A percentile compares a stretch with the other conserved stretches of the same genome.
Evolutionary conservation across 2,888 invertebrate species (phyloP).

Genomic region (Augochlorella aurata): DNA sequence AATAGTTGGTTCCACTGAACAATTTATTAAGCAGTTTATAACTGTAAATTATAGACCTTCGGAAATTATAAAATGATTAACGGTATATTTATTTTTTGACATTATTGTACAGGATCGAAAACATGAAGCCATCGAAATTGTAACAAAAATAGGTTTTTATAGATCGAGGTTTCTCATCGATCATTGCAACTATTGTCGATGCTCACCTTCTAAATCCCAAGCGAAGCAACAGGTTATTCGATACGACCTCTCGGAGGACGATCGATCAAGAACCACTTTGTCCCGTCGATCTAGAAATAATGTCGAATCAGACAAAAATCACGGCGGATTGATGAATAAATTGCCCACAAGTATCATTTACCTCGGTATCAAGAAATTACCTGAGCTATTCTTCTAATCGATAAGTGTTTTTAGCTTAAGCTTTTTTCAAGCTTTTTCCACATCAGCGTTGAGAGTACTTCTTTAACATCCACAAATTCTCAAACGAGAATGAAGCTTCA

Average conservation of each 20-base stretch:
- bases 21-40: too few species aligned
- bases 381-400: neutral
- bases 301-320: neutral
- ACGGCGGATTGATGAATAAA: neutral
- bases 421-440: too few species aligned
- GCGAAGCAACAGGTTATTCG: constrained; percentile 64
- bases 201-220: constrained; percentile 23
- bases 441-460: too few species aligned
- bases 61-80: too few species aligned
- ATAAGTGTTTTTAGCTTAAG: neutral
- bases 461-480: too few species aligned
- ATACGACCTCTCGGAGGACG: constrained; percentile 40
- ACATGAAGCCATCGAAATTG: neutral
- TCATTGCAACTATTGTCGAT: neutral
- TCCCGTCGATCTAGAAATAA: constrained; percentile 48
- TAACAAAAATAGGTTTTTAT: neutral
- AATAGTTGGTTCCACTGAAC: too few species aligned
- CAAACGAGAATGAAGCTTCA: too few species aligned
- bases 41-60: too few species aligned
- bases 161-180: neutral
- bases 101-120: neutral
- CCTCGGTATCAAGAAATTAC: too few species aligned
- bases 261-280: constrained; percentile 26
- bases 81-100: too few species aligned
- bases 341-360: too few species aligned